Conservation (phyloP, 2,113 vertebrate genomes). For the Leucosticte australis region DNA sequence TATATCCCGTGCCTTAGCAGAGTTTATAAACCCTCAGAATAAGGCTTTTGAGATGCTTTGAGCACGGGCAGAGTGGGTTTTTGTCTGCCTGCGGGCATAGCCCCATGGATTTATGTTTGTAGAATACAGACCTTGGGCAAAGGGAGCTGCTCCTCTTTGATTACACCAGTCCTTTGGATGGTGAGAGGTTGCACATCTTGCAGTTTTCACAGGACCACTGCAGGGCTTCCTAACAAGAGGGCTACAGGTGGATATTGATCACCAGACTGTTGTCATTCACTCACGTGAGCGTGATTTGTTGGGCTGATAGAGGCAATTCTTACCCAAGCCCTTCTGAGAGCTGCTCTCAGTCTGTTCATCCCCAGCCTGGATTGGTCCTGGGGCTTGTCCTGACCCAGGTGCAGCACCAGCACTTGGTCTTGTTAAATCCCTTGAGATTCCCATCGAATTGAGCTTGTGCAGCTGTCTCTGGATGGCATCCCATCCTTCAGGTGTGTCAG, state of each 20-base stretch:
- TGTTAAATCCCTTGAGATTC: not conserved
- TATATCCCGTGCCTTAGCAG: not conserved
- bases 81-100: not conserved
- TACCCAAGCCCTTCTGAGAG: not conserved
- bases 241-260: not conserved
- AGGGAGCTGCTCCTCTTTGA: not conserved
- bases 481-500: not conserved
- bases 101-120: not conserved
- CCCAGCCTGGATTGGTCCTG: not conserved
- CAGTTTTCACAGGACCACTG: not conserved
- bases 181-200: not conserved
- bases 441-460: accelerated
- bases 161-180: not conserved
- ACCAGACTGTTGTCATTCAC: not conserved
- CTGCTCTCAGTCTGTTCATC: not conserved
- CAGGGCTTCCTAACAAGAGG: not conserved
- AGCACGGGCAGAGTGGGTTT: not conserved
- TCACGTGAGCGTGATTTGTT: not conserved
- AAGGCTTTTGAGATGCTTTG: not conserved
- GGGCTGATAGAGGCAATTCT: not conserved
- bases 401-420: not conserved
- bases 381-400: not conserved
- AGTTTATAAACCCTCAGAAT: not conserved
- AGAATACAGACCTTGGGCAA: not conserved
- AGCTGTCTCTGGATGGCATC: not conserved